These are phyloP conservation scores for Busseola fusca DNA, from an alignment of 2,888 invertebrate species.

Conservation along the genomic window DNA sequence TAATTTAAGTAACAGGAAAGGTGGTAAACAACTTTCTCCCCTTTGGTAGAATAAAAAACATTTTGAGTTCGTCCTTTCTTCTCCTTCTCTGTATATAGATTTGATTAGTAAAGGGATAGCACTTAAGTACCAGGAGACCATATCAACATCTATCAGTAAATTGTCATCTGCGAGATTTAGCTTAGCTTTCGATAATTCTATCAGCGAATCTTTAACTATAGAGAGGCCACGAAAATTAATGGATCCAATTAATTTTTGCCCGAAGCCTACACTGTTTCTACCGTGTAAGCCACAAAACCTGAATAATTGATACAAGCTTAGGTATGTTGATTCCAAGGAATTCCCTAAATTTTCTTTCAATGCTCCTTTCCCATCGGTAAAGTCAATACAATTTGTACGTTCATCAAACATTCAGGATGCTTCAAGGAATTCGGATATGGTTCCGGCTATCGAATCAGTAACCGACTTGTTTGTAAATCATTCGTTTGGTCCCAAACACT, in stretches of 20 bases:
- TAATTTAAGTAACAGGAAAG: neutral
- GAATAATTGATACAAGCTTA: conserved; percentile 30
- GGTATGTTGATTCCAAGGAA: conserved; percentile 27
- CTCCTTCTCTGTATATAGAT: neutral
- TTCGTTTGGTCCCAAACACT: conserved; percentile 2
- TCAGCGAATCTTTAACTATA: neutral
- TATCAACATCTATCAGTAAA: neutral
- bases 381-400: conserved; percentile 51
- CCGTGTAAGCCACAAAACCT: conserved; percentile 6
- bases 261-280: neutral
- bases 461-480: conserved; percentile 34
- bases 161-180: neutral
- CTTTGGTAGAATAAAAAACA: neutral
- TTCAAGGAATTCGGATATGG: conserved; percentile 38
- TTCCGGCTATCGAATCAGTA: conserved; percentile 16
- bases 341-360: conserved; percentile 43
- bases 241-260: neutral
- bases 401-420: conserved; percentile 51
- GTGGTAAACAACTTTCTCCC: neutral
- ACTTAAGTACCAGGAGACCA: neutral
- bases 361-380: conserved; percentile 23
- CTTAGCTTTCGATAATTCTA: neutral
- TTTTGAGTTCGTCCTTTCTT: neutral
- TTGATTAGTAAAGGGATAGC: neutral
- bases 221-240: neutral